These are phyloP conservation scores for Lepas anatifera DNA, from an alignment of 2,888 invertebrate species.

Conservation along the genomic window DNA sequence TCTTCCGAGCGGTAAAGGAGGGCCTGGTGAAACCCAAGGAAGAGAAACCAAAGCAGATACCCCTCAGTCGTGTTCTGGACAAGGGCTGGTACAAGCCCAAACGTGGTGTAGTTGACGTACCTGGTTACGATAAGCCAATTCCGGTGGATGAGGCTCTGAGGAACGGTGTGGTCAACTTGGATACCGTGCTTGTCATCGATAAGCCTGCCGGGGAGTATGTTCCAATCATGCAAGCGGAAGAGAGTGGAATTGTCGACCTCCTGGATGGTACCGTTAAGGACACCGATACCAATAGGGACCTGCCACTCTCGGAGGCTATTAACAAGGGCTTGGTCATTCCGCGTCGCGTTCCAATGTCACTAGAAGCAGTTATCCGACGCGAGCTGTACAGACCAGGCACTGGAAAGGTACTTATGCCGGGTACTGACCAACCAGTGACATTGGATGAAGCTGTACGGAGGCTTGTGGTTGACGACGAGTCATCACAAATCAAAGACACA, in stretches of 20 bases:
- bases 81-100: constrained; percentile 1
- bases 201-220: constrained; percentile 46
- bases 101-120: constrained; percentile 15
- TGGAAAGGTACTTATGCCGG: constrained; percentile 51
- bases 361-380: constrained; percentile 38
- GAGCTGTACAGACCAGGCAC: constrained; percentile 32
- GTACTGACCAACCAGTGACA: constrained; percentile 55
- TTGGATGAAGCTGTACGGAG: constrained; percentile 64
- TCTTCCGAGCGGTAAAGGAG: constrained; percentile 64
- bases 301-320: constrained; percentile 57
- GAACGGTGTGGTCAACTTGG: neutral
- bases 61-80: neutral
- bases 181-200: constrained; percentile 4
- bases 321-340: constrained; percentile 55
- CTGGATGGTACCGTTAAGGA: constrained; percentile 57
- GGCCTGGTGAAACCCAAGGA: constrained; percentile 58
- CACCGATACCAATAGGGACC: constrained; percentile 46
- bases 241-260: constrained; percentile 62
- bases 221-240: constrained; percentile 66
- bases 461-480: constrained; percentile 66
- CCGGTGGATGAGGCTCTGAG: neutral
- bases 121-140: constrained; percentile 17
- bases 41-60: constrained; percentile 5
- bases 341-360: constrained; percentile 56
- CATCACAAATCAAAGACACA: constrained; percentile 41